Percentiles rank a stretch among this genome's conserved stretches.
phyloP scores from a whole-genome alignment of 2,888 invertebrate genomes.

The Drosophila phalerata region DNA sequence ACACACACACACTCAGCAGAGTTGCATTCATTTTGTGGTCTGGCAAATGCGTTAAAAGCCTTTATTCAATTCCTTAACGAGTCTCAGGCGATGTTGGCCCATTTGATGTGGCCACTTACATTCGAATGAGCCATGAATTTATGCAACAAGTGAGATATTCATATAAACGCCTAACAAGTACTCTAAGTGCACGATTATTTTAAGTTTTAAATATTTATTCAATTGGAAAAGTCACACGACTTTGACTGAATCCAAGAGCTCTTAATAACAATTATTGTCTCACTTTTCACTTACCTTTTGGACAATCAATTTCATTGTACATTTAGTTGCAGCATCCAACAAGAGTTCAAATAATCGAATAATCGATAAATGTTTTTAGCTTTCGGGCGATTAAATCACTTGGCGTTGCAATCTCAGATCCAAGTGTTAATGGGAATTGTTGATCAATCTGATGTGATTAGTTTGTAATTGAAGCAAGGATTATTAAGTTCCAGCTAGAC shows the following conservation, averaged over 20 bases:
- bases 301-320: constrained; percentile 86
- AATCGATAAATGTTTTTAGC: neutral
- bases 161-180: neutral
- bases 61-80: constrained; percentile 32
- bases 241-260: neutral
- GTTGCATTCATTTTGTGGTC: constrained; percentile 56
- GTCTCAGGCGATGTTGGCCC: constrained; percentile 2
- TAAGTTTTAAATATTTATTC: constrained; percentile 12
- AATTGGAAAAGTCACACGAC: constrained; percentile 1
- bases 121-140: neutral
- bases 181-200: neutral
- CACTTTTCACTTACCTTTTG: constrained; percentile 82
- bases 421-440: constrained; percentile 18
- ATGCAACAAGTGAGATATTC: constrained; percentile 57
- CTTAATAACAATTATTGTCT: constrained; percentile 7
- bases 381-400: constrained; percentile 18
- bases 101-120: constrained; percentile 25
- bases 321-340: constrained; percentile 72
- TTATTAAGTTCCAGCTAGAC: constrained; percentile 1
- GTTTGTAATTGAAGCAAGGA: neutral
- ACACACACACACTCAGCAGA: neutral
- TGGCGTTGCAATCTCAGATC: constrained; percentile 13
- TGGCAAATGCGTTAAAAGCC: constrained; percentile 57
- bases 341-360: neutral
- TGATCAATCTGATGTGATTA: constrained; percentile 4